Evolutionary conservation across 1,140 invertebrate genomes (phyloP).

Genomic region (Pseudomyrmex sp.): DNA sequence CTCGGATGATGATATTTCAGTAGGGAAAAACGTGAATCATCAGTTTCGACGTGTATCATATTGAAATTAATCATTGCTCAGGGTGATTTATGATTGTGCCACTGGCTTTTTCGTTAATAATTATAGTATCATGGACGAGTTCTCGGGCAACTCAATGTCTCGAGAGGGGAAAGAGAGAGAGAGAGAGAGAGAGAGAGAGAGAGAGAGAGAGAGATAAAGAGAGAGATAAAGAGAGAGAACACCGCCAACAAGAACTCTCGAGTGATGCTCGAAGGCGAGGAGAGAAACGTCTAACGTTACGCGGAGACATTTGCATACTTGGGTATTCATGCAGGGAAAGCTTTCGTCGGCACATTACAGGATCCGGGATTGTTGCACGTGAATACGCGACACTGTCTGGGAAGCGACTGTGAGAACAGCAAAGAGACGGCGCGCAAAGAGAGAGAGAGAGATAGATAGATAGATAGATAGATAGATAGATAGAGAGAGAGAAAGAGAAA

Average conservation of each 20-base stretch:
- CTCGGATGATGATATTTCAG: too few relatives aligned
- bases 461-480: too few relatives aligned
- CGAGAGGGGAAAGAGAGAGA: too few relatives aligned
- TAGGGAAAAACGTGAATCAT: neutral
- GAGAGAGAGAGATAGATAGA: too few relatives aligned
- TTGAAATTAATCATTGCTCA: too few relatives aligned
- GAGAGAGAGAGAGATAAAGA: too few relatives aligned
- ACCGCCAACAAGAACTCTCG: conserved; percentile 54
- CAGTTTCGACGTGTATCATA: neutral
- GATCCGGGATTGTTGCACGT: conserved; percentile 72
- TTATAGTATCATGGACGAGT: neutral
- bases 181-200: neutral
- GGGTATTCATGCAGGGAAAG: conserved; percentile 75
- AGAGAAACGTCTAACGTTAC: conserved; percentile 69
- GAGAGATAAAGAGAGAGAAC: neutral
- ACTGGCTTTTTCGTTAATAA: too few relatives aligned
- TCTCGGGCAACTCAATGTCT: neutral
- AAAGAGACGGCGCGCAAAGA: conserved; percentile 29
- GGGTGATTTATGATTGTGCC: too few relatives aligned
- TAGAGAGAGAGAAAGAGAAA: neutral
- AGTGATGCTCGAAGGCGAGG: conserved; percentile 63
- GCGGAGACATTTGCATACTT: conserved; percentile 73
- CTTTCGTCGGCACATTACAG: conserved; percentile 73
- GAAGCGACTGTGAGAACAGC: conserved; percentile 61
- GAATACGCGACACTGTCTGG: conserved; percentile 65